phyloP scores from a whole-genome alignment of 2,888 invertebrate genomes.

The Pristionchus japonicus region DNA sequence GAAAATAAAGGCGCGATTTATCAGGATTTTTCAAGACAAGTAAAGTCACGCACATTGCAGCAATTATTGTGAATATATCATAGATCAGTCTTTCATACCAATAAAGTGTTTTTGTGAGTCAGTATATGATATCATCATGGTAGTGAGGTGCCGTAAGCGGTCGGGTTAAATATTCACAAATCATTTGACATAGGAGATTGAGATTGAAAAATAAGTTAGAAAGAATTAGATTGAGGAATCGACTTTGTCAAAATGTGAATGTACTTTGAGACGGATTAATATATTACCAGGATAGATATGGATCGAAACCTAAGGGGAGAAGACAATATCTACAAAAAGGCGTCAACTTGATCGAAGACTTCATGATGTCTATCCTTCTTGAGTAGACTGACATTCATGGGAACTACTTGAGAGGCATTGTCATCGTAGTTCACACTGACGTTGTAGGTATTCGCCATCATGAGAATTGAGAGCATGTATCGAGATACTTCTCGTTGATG shows the following conservation, averaged over 20 bases:
- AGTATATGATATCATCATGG: slow-evolving; percentile 4
- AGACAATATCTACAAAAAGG: neutral
- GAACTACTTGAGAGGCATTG: neutral
- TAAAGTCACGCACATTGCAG: neutral
- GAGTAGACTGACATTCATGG: slow-evolving; percentile 1
- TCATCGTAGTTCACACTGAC: slow-evolving; percentile 37
- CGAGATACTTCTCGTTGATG: slow-evolving; percentile 40
- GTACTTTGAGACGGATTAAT: neutral
- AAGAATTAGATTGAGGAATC: neutral
- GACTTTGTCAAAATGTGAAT: neutral
- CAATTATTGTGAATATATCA: neutral
- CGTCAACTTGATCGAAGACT: slow-evolving; percentile 29
- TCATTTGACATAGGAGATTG: neutral
- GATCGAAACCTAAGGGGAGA: neutral
- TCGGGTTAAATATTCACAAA: slow-evolving; percentile 8
- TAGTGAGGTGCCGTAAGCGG: neutral
- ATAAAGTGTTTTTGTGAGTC: neutral
- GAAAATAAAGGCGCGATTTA: neutral
- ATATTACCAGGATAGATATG: neutral
- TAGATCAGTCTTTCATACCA: neutral
- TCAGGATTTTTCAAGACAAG: neutral
- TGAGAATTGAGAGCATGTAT: slow-evolving; percentile 27
- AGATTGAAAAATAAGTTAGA: neutral
- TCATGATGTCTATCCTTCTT: slow-evolving; percentile 44
- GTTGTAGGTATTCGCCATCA: slow-evolving; percentile 45